Base-by-base conservation (phyloP, 1,140 invertebrate genomes). In the Calliopsis andreniformis region DNA sequence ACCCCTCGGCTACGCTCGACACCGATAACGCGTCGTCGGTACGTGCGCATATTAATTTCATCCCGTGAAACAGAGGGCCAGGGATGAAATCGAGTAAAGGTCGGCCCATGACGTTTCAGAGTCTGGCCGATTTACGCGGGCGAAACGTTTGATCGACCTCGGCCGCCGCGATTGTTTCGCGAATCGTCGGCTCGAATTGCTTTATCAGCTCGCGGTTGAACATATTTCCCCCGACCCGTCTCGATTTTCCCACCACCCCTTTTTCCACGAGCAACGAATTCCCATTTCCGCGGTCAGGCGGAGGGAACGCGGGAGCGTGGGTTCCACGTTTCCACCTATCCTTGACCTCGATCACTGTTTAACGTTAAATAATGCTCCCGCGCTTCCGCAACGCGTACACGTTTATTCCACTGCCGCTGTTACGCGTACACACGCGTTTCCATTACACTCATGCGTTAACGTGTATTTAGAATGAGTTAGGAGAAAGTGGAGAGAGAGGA, bases 161-260 rank as follows among this genome's bases (percentile, higher is more conserved):
- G n/a, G 16, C 5, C 10, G 5, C 23, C 51, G 14, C 53, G 39
- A 80, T 82, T 82, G 59, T 80, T 82, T 68, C 25, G 45, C 71
- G 35, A 42, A 71, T 66, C 64, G 56, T 16, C n/a, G 51, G 56
- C 49, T 42, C 49, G 56, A 77, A 64, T 64, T 51, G 49, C 35
- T 77, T 67, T 66, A 67, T 81, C 72, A 63, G 72, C 23, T 47
- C 63, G 51, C 23, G 64, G 64, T 76, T 42, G n/a, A n/a, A 25
- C 72, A 58, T 68, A 58, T 68, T 76, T 59, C 72, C 30, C 42
- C 45, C 55, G n/a, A 20, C 30, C 28, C 8, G 16, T 14, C 49
- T 32, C 42, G 14, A 66, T 51, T 66, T 66, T 76, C 64, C 59
- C 56, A 42, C 53, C 59, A 62, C 20, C 58, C 49, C 47, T 75